Percentiles rank a stretch among this genome's conserved stretches.
phyloP scores from a whole-genome alignment of 2,113 vertebrate species.

The Pluvianellus socialis region DNA sequence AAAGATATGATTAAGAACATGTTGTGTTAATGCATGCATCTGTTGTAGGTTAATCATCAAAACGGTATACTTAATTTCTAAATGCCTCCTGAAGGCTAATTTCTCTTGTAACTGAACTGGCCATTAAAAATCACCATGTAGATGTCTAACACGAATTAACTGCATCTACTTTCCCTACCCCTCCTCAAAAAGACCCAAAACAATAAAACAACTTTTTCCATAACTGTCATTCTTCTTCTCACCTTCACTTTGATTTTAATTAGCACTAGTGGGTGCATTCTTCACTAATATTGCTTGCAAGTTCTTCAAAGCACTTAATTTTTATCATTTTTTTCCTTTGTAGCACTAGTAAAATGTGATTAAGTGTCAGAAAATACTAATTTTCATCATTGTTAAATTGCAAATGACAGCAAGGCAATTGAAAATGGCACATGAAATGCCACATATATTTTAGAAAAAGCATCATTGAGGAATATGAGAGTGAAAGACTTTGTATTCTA shows the following conservation, averaged over 20 bases:
- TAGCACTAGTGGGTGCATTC: background rate
- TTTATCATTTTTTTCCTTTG: background rate
- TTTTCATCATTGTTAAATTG: background rate
- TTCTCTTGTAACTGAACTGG: background rate
- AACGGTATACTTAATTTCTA: background rate
- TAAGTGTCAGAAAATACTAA: background rate
- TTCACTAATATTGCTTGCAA: background rate
- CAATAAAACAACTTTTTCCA: background rate
- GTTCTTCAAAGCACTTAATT: background rate
- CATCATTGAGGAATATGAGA: background rate
- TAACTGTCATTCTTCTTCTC: background rate
- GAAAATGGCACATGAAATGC: background rate
- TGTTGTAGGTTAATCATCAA: background rate
- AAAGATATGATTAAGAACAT: background rate
- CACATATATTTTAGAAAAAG: background rate
- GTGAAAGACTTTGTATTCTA: background rate
- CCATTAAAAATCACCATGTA: background rate
- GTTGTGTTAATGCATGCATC: background rate
- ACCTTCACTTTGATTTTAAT: background rate
- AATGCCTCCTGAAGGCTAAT: background rate
- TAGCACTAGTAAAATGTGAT: background rate
- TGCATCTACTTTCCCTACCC: background rate
- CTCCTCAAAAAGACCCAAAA: too few relatives aligned
- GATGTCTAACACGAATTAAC: background rate
- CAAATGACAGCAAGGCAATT: background rate